Percentiles rank a stretch among this genome's conserved stretches.
phyloP scores from a whole-genome alignment of 2,113 vertebrate species.

The Megaceryle torquata region DNA sequence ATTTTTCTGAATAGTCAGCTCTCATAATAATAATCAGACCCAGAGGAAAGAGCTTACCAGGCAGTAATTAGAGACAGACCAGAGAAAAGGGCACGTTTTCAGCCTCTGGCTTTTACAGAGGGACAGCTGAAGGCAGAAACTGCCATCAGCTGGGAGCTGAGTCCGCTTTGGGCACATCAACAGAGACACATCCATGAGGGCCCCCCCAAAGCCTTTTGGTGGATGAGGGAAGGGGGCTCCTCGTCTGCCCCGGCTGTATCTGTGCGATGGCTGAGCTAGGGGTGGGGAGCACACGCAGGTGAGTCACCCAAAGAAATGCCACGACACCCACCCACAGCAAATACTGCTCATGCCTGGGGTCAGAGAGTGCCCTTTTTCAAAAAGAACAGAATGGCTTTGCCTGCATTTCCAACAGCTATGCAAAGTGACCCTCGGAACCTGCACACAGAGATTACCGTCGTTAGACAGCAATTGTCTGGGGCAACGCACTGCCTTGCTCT shows the following conservation, averaged over 20 bases:
- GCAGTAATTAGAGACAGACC: slow-evolving; percentile 39
- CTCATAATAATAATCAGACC: slow-evolving; percentile 36
- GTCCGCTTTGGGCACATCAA: neutral
- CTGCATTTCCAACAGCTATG: neutral
- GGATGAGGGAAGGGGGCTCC: neutral
- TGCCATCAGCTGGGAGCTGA: neutral
- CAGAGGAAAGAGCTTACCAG: slow-evolving; percentile 52
- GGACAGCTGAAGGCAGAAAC: slow-evolving; percentile 36
- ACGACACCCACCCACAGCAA: neutral
- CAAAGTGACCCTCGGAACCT: neutral
- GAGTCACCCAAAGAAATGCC: neutral
- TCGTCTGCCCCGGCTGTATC: neutral
- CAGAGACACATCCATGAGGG: accelerated
- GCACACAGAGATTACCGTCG: accelerated
- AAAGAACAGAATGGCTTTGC: neutral
- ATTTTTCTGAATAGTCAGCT: slow-evolving; percentile 48
- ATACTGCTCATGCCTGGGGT: neutral
- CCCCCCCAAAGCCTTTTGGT: neutral
- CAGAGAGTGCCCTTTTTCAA: neutral
- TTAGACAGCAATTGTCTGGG: accelerated
- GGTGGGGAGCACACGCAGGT: neutral
- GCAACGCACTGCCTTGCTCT: neutral
- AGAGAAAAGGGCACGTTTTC: slow-evolving; percentile 50
- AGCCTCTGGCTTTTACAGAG: neutral
- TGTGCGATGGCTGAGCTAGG: accelerated